Evolutionary conservation across 64 coral and sea anemone genomes (phyloP), one percentile per base, ranked within the genome.

Genomic region (Catalaphyllia jardinei): DNA sequence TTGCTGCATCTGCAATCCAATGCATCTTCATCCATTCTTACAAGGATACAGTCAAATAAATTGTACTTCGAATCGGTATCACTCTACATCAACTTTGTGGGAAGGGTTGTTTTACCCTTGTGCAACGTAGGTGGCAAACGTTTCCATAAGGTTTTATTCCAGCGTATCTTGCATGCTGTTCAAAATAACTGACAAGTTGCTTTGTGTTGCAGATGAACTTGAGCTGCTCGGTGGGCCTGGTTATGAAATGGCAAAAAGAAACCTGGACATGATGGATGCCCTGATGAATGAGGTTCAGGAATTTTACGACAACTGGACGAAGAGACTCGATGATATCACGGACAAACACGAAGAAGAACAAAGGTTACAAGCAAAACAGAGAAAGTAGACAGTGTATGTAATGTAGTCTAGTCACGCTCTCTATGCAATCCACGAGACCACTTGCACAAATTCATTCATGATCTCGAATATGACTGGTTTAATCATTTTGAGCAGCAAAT

Each of bases 191-290:
- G 65, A 25, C 10, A 24, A 69, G 52, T 20, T 29, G 3, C 72
- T 25, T 65, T 89, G 18, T 31, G 10, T 60, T 88, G 8, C 84
- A 99, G 97, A 95, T 73, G 94, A 99, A 24, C 79, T 99, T 29
- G 97, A 95, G 75, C 87, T 95, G 82, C 83, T 95, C 25, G 88
- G 83, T 22, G 94, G 93, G 8, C 93, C 94, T 63, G 90, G 91
- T 4, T 99, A 95, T 67, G 94, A 99, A 73, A 91, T 93, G 71
- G 97, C 94, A 7, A 95, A 99, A 52, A 64, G 81, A 24, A 99
- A 99, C 83, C 87, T 99, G 88, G 91, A 99, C 18, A 90, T 95
- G 85, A 90, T 99, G 97, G 94, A 99, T 33, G 77, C 97, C 2
- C 60, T 99, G 94, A 88, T 95, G 93, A 75, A 91, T 29, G 93